Evolutionary conservation across 2,888 invertebrate species (phyloP).

Genomic region (Lithophane leautieri): DNA sequence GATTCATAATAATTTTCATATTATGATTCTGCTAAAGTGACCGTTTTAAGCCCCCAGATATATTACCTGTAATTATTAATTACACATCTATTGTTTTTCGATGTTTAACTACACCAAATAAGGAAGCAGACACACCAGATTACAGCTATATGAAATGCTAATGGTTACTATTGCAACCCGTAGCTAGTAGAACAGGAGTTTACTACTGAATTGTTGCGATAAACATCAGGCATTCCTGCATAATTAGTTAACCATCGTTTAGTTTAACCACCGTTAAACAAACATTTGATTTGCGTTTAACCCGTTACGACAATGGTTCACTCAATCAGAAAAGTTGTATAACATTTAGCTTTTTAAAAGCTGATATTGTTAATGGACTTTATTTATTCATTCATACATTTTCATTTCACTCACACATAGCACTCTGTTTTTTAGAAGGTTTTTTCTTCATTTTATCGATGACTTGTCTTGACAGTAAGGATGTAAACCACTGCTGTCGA

Average conservation of each 20-base stretch:
- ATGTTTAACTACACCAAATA: not conserved
- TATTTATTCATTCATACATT: not conserved
- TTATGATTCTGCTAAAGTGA: too few relatives aligned
- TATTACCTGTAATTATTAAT: not conserved
- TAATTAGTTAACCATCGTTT: not conserved
- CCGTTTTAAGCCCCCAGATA: too few relatives aligned
- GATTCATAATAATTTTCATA: too few relatives aligned
- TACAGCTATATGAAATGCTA: not conserved
- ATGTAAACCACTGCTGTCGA: not conserved
- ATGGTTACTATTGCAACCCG: constrained; percentile 1
- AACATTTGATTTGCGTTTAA: not conserved
- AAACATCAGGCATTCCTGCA: not conserved
- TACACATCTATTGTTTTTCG: not conserved
- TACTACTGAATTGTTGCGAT: not conserved
- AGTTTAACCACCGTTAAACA: not conserved
- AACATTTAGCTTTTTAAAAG: not conserved
- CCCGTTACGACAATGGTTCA: not conserved
- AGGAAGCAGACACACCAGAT: not conserved
- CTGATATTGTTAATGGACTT: not conserved
- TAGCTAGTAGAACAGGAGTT: not conserved
- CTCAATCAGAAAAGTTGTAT: not conserved
- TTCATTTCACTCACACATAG: not conserved
- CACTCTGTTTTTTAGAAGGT: not conserved
- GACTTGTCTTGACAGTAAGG: not conserved
- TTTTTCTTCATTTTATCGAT: not conserved